A percentile compares a stretch with the other conserved stretches of the same genome.
Conservation (phyloP, 2,888 invertebrate genomes). For the Bombyx huttoni region DNA sequence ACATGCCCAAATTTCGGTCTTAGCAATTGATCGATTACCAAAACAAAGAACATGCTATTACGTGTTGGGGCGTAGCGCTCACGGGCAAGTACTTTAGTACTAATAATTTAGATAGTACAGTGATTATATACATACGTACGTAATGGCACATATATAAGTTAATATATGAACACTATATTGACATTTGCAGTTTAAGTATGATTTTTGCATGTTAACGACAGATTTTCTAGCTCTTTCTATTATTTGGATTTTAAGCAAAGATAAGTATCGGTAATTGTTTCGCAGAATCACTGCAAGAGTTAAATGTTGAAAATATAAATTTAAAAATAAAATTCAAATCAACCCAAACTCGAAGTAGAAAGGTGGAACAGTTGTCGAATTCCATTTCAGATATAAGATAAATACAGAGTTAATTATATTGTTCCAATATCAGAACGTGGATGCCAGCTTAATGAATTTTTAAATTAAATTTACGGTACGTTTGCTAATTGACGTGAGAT, state of each 20-base stretch:
- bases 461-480: neutral
- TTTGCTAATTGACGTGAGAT: conserved; percentile 6
- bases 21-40: too few relatives aligned
- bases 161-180: too few relatives aligned
- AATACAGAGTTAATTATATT: neutral
- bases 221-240: too few relatives aligned
- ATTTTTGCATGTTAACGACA: too few relatives aligned
- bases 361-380: conserved; percentile 15
- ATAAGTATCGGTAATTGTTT: neutral
- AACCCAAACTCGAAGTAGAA: neutral
- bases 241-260: neutral
- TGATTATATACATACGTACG: too few relatives aligned
- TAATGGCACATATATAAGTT: too few relatives aligned
- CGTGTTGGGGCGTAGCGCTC: too few relatives aligned
- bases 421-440: neutral
- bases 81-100: too few relatives aligned
- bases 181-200: too few relatives aligned
- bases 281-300: neutral
- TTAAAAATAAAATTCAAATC: neutral
- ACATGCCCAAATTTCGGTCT: neutral
- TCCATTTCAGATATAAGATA: neutral
- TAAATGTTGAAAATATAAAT: too few relatives aligned
- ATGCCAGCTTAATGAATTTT: conserved; percentile 1
- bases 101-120: too few relatives aligned
- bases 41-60: too few relatives aligned